These are phyloP conservation scores for Lithobates sylvaticus DNA, from an alignment of 2,797 vertebrate species.

Conservation along the genomic window DNA sequence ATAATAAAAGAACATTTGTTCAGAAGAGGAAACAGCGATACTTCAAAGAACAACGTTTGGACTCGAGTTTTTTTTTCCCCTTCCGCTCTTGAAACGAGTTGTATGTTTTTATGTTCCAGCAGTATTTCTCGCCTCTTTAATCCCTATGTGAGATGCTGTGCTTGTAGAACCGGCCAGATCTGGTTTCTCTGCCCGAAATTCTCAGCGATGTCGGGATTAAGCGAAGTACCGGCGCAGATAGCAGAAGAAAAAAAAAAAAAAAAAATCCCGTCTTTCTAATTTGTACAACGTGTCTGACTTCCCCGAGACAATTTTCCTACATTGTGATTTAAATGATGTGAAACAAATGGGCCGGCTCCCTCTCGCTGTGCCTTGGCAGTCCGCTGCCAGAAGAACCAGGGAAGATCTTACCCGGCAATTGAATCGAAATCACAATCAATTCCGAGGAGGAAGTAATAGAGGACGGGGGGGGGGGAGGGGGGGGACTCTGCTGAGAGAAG, in stretches of 20 bases:
- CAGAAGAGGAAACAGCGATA: no score
- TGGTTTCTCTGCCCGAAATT: neutral
- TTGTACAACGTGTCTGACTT: slow-evolving; percentile 69
- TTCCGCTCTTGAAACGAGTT: no score
- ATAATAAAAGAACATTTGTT: no score
- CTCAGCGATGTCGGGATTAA: neutral
- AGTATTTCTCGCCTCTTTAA: slow-evolving; percentile 15
- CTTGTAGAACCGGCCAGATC: neutral
- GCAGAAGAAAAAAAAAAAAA: slow-evolving; percentile 33
- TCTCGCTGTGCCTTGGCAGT: slow-evolving; percentile 69
- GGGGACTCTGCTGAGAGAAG: neutral
- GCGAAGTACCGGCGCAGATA: slow-evolving; percentile 56
- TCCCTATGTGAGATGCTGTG: slow-evolving; percentile 5
- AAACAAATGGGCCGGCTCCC: slow-evolving; percentile 71
- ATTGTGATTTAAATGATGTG: slow-evolving; percentile 69
- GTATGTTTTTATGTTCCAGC: no score
- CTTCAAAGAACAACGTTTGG: no score
- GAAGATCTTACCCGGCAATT: slow-evolving; percentile 68
- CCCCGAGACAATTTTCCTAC: slow-evolving; percentile 55
- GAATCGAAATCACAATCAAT: slow-evolving; percentile 70
- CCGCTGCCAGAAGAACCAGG: slow-evolving; percentile 62
- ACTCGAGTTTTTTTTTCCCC: no score
- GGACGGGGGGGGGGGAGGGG: neutral
- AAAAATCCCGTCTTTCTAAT: slow-evolving; percentile 64
- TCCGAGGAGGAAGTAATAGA: slow-evolving; percentile 56